These are phyloP conservation scores for Phrynocephalus guinanensis DNA, from an alignment of 2,797 vertebrate species.

Conservation along the genomic window DNA sequence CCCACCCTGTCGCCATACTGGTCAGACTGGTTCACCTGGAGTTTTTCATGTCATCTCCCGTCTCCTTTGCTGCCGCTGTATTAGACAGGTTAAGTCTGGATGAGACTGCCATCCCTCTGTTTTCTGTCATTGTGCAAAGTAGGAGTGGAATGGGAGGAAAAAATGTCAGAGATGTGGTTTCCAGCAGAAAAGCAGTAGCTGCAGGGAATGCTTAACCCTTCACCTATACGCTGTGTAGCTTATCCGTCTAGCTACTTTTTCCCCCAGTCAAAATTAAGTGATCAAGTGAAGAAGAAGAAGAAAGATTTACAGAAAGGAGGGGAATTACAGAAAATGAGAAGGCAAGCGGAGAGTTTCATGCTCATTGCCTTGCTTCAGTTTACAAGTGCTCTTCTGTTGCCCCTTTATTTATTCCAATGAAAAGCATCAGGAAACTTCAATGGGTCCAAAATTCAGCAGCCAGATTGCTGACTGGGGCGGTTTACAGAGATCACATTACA, in stretches of 20 bases:
- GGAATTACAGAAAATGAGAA: neutral
- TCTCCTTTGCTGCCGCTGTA: neutral
- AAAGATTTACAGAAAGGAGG: neutral
- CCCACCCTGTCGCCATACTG: slow-evolving; percentile 10
- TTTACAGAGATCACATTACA: no score
- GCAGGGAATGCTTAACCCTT: no score
- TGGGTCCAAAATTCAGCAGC: no score
- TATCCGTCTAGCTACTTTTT: neutral
- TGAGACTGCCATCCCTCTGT: neutral
- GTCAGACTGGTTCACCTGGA: neutral
- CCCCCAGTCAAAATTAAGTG: neutral
- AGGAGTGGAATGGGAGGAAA: no score
- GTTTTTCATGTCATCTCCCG: neutral
- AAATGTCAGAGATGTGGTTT: neutral
- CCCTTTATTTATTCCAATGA: no score
- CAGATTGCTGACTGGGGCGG: no score
- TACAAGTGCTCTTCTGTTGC: neutral
- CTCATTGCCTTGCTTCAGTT: neutral
- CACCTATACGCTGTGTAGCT: neutral
- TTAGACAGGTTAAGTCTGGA: neutral
- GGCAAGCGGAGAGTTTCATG: neutral
- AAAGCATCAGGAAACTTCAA: no score
- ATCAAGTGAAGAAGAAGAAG: neutral
- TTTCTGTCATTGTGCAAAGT: neutral
- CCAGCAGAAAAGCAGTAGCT: neutral